phyloP scores from a whole-genome alignment of 2,797 vertebrate species.

The Aplochiton taeniatus region DNA sequence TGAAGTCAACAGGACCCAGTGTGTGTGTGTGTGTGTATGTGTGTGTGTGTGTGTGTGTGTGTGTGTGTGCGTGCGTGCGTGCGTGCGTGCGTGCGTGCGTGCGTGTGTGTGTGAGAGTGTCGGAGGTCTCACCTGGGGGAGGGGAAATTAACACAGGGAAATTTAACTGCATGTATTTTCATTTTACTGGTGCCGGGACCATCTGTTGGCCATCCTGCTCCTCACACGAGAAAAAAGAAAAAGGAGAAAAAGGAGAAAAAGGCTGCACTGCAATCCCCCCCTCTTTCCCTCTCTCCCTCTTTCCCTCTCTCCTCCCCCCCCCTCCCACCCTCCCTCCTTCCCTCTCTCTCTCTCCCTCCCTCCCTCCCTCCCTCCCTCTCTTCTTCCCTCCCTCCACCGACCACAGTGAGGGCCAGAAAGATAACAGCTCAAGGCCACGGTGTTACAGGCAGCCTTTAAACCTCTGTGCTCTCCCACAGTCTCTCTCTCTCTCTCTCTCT shows the following conservation, averaged over 20 bases:
- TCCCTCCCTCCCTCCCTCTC: neutral
- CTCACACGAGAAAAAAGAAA: slow-evolving; percentile 40
- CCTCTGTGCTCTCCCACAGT: slow-evolving; percentile 25
- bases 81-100: neutral
- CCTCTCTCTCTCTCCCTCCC: neutral
- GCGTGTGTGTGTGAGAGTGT: slow-evolving; percentile 29
- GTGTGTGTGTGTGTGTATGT: slow-evolving; percentile 23
- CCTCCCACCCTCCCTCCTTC: slow-evolving; percentile 39
- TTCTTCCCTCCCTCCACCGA: slow-evolving; percentile 33
- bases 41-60: slow-evolving; percentile 19
- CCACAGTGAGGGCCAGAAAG: slow-evolving; percentile 66
- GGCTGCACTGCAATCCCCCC: slow-evolving; percentile 43
- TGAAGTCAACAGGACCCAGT: slow-evolving; percentile 16
- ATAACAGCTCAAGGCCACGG: slow-evolving; percentile 75
- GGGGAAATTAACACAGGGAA: slow-evolving; percentile 82
- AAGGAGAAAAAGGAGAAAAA: too few relatives aligned
- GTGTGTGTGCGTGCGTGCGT: slow-evolving; percentile 7
- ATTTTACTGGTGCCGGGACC: slow-evolving; percentile 82
- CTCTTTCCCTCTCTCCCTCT: slow-evolving; percentile 25
- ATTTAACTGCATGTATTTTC: slow-evolving; percentile 83
- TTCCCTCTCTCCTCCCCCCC: neutral
- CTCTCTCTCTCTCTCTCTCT: slow-evolving; percentile 47
- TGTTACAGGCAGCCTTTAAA: slow-evolving; percentile 71
- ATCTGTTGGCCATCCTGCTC: slow-evolving; percentile 82
- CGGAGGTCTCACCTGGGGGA: slow-evolving; percentile 83